These are phyloP conservation scores for Macquaria ambigua DNA, from an alignment of 2,113 vertebrate species.

Conservation along the genomic window DNA sequence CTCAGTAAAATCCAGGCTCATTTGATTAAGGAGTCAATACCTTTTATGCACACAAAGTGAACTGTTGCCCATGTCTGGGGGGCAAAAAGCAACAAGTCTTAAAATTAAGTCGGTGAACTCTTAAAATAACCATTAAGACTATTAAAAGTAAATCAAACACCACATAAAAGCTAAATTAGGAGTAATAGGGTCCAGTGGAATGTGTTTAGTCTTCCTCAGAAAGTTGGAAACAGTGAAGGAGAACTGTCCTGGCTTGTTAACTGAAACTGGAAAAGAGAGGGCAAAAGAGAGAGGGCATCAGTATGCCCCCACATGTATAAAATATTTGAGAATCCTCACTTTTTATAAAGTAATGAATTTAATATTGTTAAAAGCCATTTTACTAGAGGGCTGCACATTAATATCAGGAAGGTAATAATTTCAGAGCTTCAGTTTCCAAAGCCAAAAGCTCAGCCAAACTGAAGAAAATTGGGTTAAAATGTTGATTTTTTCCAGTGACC, in stretches of 20 bases:
- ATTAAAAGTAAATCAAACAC: slow-evolving; percentile 53
- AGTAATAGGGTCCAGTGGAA: slow-evolving; percentile 28
- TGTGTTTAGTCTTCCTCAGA: slow-evolving; percentile 50
- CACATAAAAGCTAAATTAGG: slow-evolving; percentile 54
- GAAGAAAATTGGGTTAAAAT: neutral
- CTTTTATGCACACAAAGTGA: slow-evolving; percentile 33
- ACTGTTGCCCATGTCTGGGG: slow-evolving; percentile 5
- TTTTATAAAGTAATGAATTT: neutral
- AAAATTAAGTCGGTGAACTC: slow-evolving; percentile 31
- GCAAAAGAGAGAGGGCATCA: neutral
- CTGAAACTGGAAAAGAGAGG: slow-evolving; percentile 32
- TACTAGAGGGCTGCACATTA: neutral
- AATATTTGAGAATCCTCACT: neutral
- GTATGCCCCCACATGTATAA: neutral
- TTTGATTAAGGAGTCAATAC: slow-evolving; percentile 33
- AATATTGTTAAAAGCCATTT: neutral
- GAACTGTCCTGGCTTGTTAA: slow-evolving; percentile 7
- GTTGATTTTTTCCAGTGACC: neutral
- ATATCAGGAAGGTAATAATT: neutral
- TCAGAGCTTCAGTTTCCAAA: neutral
- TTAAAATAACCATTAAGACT: slow-evolving; percentile 37
- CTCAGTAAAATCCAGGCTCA: slow-evolving; percentile 14
- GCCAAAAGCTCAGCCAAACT: neutral
- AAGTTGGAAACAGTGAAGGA: slow-evolving; percentile 22
- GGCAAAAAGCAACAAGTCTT: slow-evolving; percentile 16